Base-by-base conservation (phyloP, 2,113 vertebrate species). In the Myodes glareolus region DNA sequence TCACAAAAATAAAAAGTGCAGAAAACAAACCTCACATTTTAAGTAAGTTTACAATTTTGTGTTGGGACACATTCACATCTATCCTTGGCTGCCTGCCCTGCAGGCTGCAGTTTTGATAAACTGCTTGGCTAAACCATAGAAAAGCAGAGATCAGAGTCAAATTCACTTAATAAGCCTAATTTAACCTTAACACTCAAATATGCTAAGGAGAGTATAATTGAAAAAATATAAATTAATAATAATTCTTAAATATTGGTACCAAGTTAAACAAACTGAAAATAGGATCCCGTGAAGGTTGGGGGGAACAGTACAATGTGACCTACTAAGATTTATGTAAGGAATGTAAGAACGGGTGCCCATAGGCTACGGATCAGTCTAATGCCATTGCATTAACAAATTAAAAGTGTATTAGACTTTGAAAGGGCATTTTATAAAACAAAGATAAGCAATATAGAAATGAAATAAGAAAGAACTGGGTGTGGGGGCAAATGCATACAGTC, bases 181-280 rank as follows among this genome's bases (percentile, higher is more conserved):
- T 25, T 91, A 80, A 96, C 93, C 92, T 93, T 52, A 78, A 80
- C 88, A 45, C 16, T 94, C 39, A 78, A 82, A 36, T 87, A 73
- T 73, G 75, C 68, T 89, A 93, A 86, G 81, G 31, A 8, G 68
- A 55, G 1, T 19, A 86, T 76, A 96, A 58, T 25, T 95, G 45
- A 50, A 93, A 93, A 78, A 55, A 81, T 67, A 27, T 33, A 90
- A 92, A 45, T 17, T 29, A 93, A 73, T 86, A 7, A 7, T 91
- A 89, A 91, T 4, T 85, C 14, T 65, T 31, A 72, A 47, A 52
- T 19, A 70, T 19, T 89, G 55, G 67, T 86, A 23, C 42, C 75
- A 90, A 92, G 39, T 65, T 86, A 68, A 88, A 33, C 19, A 85
- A 92, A 80, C 33, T 8, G 7, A 25, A 89, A 58, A 47, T 68